Conservation (phyloP, 2,888 invertebrate species). For the Trissoscelio sp. region DNA sequence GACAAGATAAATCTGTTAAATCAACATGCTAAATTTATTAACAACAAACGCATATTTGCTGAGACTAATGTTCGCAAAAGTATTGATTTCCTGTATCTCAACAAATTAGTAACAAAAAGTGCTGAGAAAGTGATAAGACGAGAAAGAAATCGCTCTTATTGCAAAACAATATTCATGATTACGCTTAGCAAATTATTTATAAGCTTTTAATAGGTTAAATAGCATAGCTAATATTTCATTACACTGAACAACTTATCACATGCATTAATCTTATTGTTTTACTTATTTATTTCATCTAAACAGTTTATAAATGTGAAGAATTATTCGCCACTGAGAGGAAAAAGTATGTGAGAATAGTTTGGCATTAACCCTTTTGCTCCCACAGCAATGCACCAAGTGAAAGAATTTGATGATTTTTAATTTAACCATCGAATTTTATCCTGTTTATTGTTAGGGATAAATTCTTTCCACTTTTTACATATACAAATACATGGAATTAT, state of each 20-base stretch:
- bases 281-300: slow-evolving; percentile 39
- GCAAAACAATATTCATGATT: slow-evolving; percentile 25
- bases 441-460: too few species aligned
- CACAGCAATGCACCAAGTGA: not conserved
- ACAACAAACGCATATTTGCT: slow-evolving; percentile 5
- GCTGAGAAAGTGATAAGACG: not conserved
- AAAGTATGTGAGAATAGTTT: slow-evolving; percentile 58
- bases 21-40: not conserved
- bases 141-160: not conserved
- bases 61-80: not conserved
- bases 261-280: slow-evolving; percentile 54
- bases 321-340: slow-evolving; percentile 21
- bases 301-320: slow-evolving; percentile 6
- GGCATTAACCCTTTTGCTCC: slow-evolving; percentile 47
- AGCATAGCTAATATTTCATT: slow-evolving; percentile 18
- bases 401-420: slow-evolving; percentile 1
- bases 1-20: slow-evolving; percentile 10
- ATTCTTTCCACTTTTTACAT: not conserved
- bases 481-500: not conserved
- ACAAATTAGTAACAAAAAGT: not conserved
- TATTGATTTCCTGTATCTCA: not conserved
- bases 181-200: slow-evolving; percentile 20
- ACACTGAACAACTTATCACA: slow-evolving; percentile 14
- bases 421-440: not conserved
- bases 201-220: slow-evolving; percentile 14